These are phyloP conservation scores for Orthosia incerta DNA, from an alignment of 2,888 invertebrate species.

Conservation along the genomic window DNA sequence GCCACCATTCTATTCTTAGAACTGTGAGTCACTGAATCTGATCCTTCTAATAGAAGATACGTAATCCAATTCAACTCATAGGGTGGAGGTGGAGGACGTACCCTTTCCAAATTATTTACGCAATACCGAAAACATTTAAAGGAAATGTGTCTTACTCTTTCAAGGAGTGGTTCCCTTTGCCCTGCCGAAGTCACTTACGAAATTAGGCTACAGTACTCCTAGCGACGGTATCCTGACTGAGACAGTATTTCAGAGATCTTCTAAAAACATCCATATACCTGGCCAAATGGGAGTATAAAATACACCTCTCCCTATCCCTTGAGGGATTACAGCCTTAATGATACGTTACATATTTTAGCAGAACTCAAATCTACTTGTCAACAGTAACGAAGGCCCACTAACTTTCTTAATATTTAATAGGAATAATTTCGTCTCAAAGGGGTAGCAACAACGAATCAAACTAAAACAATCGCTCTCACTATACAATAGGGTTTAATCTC, in stretches of 20 bases:
- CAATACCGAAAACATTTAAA: too few species aligned
- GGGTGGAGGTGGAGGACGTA: too few species aligned
- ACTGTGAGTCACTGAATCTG: slow-evolving; percentile 13
- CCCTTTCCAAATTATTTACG: too few species aligned
- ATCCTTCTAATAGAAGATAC: slow-evolving; percentile 4
- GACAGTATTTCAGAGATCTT: too few species aligned
- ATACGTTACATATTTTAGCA: not conserved
- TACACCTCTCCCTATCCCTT: not conserved
- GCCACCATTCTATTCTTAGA: slow-evolving; percentile 7
- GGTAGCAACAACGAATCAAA: not conserved
- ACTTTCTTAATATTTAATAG: slow-evolving; percentile 29
- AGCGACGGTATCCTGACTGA: too few species aligned
- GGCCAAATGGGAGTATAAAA: not conserved
- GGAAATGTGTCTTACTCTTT: too few species aligned
- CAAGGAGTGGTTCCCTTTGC: too few species aligned
- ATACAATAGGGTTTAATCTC: slow-evolving; percentile 30
- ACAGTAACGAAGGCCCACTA: not conserved
- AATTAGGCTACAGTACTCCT: too few species aligned
- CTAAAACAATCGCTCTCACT: slow-evolving; percentile 14
- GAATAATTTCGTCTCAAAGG: slow-evolving; percentile 10
- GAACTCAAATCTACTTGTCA: slow-evolving; percentile 5
- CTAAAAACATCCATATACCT: not conserved
- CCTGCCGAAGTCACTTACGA: too few species aligned
- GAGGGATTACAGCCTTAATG: not conserved
- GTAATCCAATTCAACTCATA: too few species aligned